Evolutionary conservation across 2,113 vertebrate species (phyloP).

Genomic region (Patagioenas fasciata): DNA sequence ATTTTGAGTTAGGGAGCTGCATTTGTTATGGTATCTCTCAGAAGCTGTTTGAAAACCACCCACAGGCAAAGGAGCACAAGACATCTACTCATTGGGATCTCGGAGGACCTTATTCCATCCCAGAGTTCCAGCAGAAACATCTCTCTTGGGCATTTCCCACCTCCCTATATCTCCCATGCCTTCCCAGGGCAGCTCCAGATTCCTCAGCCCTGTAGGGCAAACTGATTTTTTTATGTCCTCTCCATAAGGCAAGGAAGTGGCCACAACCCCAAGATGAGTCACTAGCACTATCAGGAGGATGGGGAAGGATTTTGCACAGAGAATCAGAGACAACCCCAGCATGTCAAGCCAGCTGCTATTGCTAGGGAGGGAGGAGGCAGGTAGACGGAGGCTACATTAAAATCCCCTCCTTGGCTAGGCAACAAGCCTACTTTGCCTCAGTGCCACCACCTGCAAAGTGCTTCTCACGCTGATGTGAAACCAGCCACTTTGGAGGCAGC

Average conservation of each 20-base stretch:
- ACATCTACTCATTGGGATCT: no score
- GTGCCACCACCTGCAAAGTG: background rate
- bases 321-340: background rate
- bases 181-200: background rate
- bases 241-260: rapidly evolving
- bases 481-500: background rate
- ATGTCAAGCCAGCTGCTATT: rapidly evolving
- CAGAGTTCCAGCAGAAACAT: background rate
- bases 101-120: background rate
- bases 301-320: background rate
- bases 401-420: background rate
- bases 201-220: background rate
- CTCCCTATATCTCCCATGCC: background rate
- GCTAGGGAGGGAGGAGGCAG: background rate
- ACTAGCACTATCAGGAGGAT: background rate
- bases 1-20: background rate
- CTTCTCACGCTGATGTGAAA: background rate
- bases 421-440: background rate
- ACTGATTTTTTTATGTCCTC: rapidly evolving
- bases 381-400: background rate
- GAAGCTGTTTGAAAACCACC: background rate
- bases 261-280: background rate
- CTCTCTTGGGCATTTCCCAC: rapidly evolving
- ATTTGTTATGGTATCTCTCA: background rate
- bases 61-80: no score